phyloP scores from a whole-genome alignment of 1,140 invertebrate species.

The Physella acuta region DNA sequence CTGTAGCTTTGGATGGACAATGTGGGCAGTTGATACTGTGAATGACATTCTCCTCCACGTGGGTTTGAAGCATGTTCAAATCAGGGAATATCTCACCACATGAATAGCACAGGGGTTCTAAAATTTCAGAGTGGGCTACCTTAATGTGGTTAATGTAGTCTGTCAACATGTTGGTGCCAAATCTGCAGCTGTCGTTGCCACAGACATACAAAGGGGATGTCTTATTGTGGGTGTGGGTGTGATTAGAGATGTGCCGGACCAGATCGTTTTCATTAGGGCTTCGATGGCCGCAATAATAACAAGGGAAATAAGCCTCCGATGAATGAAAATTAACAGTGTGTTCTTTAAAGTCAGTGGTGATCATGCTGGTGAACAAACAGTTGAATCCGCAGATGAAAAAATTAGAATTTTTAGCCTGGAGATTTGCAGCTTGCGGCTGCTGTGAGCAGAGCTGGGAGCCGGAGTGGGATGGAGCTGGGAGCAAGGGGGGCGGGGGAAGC shows the following conservation, averaged over 20 bases:
- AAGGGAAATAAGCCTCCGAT: conserved; percentile 35
- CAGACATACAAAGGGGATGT: conserved; percentile 38
- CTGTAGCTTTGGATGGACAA: conserved; percentile 40
- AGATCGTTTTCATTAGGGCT: conserved; percentile 37
- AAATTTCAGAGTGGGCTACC: conserved; percentile 33
- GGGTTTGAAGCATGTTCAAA: conserved; percentile 30
- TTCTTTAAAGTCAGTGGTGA: conserved; percentile 36
- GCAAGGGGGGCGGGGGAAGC: conserved; percentile 8
- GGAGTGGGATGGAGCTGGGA: conserved; percentile 2
- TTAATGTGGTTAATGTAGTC: conserved; percentile 41
- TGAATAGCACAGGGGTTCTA: conserved; percentile 32
- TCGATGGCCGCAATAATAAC: conserved; percentile 42
- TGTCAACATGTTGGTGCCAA: conserved; percentile 39
- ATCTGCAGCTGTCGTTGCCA: conserved; percentile 37
- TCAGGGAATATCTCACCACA: conserved; percentile 34
- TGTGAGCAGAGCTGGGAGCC: background rate
- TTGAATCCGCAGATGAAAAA: conserved; percentile 47
- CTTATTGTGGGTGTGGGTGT: conserved; percentile 39
- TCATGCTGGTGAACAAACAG: conserved; percentile 40
- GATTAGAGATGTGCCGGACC: conserved; percentile 37
- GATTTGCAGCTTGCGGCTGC: no score
- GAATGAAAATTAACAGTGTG: conserved; percentile 36
- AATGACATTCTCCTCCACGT: conserved; percentile 41
- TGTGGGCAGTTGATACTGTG: conserved; percentile 47
- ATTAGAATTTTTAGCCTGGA: conserved; percentile 15